Evolutionary conservation across 2,888 invertebrate genomes (phyloP).

Genomic region (Lasioglossum morio): DNA sequence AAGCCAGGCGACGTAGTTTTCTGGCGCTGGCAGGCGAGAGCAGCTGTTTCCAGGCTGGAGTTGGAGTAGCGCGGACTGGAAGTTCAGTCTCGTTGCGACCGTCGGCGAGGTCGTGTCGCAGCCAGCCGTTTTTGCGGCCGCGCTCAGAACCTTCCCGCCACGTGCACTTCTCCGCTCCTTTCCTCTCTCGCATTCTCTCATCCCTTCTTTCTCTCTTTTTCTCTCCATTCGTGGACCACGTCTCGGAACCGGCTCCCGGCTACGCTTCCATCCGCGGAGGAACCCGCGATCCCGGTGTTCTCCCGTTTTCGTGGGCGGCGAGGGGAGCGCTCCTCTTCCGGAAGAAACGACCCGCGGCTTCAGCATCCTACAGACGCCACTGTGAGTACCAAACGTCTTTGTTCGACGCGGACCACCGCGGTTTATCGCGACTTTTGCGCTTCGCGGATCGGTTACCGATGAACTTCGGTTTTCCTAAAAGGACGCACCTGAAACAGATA

Average conservation of each 20-base stretch:
- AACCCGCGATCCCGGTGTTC: constrained; percentile 12
- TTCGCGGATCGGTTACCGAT: neutral
- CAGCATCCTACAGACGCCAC: constrained; percentile 31
- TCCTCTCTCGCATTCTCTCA: neutral
- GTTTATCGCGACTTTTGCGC: neutral
- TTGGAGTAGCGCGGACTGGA: constrained; percentile 65
- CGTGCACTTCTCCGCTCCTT: constrained; percentile 48
- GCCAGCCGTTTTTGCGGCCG: constrained; percentile 43
- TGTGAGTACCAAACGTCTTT: constrained; percentile 37
- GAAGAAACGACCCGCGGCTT: constrained; percentile 2
- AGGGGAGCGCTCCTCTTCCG: neutral
- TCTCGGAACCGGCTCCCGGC: constrained; percentile 31
- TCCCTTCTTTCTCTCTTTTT: neutral
- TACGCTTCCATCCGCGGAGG: constrained; percentile 18
- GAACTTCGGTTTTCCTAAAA: neutral
- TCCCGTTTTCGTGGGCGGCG: constrained; percentile 6
- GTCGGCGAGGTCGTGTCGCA: constrained; percentile 70
- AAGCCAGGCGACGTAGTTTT: constrained; percentile 55
- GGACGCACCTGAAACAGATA: neutral
- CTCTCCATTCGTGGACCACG: neutral
- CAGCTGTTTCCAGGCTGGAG: constrained; percentile 75
- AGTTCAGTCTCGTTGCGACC: constrained; percentile 76
- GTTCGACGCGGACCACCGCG: neutral
- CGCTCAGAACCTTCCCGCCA: constrained; percentile 50
- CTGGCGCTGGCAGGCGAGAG: constrained; percentile 61